phyloP scores from a whole-genome alignment of 1,140 invertebrate genomes.

The Papilio polyxenes region DNA sequence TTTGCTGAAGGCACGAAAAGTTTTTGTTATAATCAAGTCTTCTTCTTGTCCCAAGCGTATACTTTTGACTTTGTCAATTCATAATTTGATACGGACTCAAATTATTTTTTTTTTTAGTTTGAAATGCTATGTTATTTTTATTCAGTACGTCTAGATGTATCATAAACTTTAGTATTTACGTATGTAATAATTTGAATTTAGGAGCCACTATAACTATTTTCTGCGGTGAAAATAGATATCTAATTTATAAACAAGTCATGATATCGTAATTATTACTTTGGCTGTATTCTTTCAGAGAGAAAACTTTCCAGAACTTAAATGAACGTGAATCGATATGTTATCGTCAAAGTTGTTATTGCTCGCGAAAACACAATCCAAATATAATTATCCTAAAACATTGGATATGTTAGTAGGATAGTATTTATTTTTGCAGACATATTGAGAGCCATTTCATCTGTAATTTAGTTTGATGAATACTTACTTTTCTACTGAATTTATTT shows the following conservation, averaged over 20 bases:
- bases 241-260: too few relatives aligned
- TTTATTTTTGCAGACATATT: background rate
- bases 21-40: constrained; percentile 6
- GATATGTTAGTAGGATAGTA: too few relatives aligned
- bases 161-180: too few relatives aligned
- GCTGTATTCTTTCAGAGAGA: background rate
- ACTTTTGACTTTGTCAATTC: constrained; percentile 1
- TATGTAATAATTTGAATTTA: background rate
- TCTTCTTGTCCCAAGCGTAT: background rate
- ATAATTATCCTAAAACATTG: background rate
- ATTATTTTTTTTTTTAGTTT: background rate
- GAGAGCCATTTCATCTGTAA: background rate
- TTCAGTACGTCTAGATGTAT: background rate
- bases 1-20: background rate
- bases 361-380: background rate
- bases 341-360: background rate
- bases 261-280: background rate
- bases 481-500: background rate
- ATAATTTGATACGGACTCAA: background rate
- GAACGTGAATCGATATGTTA: background rate
- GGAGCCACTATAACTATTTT: background rate
- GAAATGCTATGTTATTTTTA: background rate
- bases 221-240: background rate
- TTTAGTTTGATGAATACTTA: background rate
- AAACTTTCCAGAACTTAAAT: background rate